A percentile compares a stretch with the other conserved stretches of the same genome.
phyloP scores from a whole-genome alignment of 2,113 vertebrate genomes.

The Empidonax alnorum region DNA sequence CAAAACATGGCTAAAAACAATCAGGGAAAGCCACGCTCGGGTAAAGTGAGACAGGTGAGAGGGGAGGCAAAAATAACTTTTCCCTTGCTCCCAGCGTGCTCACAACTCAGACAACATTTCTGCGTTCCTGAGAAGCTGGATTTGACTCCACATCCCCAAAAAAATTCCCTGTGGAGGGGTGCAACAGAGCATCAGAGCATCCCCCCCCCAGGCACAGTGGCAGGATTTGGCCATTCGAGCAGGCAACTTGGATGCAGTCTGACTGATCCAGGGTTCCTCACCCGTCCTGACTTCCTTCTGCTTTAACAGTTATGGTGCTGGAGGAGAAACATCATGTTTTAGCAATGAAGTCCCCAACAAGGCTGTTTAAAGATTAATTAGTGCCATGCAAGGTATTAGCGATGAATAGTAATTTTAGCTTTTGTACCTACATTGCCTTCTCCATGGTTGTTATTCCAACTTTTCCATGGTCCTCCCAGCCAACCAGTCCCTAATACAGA shows the following conservation, averaged over 20 bases:
- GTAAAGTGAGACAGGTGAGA: background rate
- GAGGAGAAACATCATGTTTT: conserved; percentile 70
- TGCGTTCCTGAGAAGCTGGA: background rate
- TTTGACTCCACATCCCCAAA: background rate
- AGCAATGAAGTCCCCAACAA: conserved; percentile 63
- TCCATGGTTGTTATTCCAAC: background rate
- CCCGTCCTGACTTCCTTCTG: background rate
- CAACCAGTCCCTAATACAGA: background rate
- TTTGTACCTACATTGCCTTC: background rate
- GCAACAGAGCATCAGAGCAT: background rate
- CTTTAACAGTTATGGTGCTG: conserved; percentile 51
- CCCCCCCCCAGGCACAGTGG: background rate
- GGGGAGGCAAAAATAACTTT: background rate
- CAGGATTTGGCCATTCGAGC: background rate
- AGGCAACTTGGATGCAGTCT: background rate
- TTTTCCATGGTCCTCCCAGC: background rate
- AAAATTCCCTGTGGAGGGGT: background rate
- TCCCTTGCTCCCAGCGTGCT: background rate
- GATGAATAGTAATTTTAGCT: conserved; percentile 53
- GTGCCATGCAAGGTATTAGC: conserved; percentile 21
- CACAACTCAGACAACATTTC: background rate
- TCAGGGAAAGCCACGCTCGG: background rate
- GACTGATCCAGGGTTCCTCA: background rate
- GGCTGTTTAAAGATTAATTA: conserved; percentile 76
- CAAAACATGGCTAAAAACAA: background rate